Evolutionary conservation across 2,113 vertebrate species (phyloP), one percentile per base, ranked within the genome.

Genomic region (Aptenodytes forsteri): DNA sequence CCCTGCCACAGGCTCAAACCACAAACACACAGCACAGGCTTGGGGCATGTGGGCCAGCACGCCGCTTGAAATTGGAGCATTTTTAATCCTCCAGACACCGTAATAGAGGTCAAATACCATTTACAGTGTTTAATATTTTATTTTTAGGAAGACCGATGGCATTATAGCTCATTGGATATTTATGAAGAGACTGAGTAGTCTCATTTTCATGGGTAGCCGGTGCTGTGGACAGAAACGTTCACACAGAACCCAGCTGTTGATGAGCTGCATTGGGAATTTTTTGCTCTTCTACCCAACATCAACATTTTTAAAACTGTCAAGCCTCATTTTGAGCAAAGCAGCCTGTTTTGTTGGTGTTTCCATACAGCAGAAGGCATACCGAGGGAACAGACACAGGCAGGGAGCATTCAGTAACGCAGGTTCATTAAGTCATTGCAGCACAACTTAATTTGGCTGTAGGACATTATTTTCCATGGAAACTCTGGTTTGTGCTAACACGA

Each of bases 91-190:
- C 92, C 66, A 94, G 93, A 95, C 87, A 65, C 61, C 14, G 0
- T 65, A 94, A 93, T 46, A 82, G 84, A 91, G 95, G 96, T 96
- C 96, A 97, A 96, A 96, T 58, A 96, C 84, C 93, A 89, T 95
- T 97, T 96, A 94, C 72, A 87, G 69, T 46, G 34, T 89, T 97
- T 70, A 95, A 97, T 96, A 97, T 96, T 96, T 96, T 93, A 96
- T 93, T 96, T 96, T 97, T 81, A 84, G 80, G 93, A 89, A 95
- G 91, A 97, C 76, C 69, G 93, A 97, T 96, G 89, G 58, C 94
- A 90, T 84, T 96, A 85, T 26, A 90, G 61, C 55, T 95, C 77
- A 89, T 94, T 72, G 95, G 93, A 92, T 97, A 96, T 97, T 97
- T 95, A 97, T 85, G 83, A 92, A 72, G 72, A 85, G 70, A 91